Evolutionary conservation across 2,113 vertebrate genomes (phyloP), one percentile per base, ranked within the genome.

Genomic region (Dromaius novaehollandiae): DNA sequence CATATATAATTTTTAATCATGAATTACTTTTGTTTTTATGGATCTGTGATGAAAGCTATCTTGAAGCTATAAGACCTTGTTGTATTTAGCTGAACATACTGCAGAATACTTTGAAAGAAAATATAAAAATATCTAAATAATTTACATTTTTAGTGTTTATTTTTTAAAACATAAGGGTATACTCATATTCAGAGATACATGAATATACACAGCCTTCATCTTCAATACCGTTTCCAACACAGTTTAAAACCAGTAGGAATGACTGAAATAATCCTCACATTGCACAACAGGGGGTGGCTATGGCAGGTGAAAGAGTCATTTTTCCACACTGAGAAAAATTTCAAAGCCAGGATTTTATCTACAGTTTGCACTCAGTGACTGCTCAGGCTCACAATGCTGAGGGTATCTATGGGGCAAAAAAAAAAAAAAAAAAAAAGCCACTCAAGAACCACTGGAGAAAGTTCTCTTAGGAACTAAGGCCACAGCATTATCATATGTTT

Each of bases 261-360:
- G 32, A 80, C 13, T 88, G 48, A 93, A 93, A 91, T 85, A 24
- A 11, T n/a, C 55, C 20, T n/a, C 83, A 51, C 34, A 66, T 13
- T 71, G 26, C 34, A 73, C 55, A 84, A 22, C 40, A 92, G 20
- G 79, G 1, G 13, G 18, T 90, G 8, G 3, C 7, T 63, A 5
- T 81, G 80, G 20, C 70, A 94, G 50, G 64, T 84, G 64, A 97
- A 90, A 71, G 25, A 34, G 16, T 90, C 46, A 61, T 90, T 95
- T 86, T 69, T 42, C 56, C 4, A 70, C 9, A 80, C 5, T 61
- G 10, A 91, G 60, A 65, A 89, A 95, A 76, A 79, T 63, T 88
- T 42, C 9, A 80, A 79, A 80, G 24, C 11, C 30, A 70, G 13
- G 34, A 77, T 79, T 82, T 87, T 91, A 65, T 36, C 34, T 71